Base-by-base conservation (phyloP, 2,113 vertebrate species). In the Rhinopithecus roxellana region DNA sequence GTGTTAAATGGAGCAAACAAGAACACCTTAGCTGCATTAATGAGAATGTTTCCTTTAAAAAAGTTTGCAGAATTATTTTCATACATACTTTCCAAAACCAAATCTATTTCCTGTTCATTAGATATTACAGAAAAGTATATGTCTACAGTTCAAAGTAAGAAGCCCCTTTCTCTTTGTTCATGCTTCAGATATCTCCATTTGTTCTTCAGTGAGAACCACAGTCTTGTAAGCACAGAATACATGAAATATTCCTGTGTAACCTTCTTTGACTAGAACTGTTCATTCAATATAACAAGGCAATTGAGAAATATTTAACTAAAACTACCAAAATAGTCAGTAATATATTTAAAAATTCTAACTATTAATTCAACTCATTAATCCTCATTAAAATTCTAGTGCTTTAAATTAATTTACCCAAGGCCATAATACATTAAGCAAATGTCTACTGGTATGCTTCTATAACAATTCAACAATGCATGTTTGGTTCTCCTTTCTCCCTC, bases 351-450 rank as follows among this genome's bases (percentile, higher is more conserved):
- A 98, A 67, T 92, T 64, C 12, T 97, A 70, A 95, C 95, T 83
- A 97, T 97, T 96, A 97, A 97, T 98, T 97, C 90, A 97, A 93
- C 11, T 95, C 94, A 96, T 93, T 97, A 96, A 97, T 96, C 64
- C 78, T 87, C 95, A 97, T 40, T 72, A 98, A 97, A 98, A 97
- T 97, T 92, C 52, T 98, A 98, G 96, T 97, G 77, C 78, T 98
- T 98, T 96, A 94, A 98, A 95, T 97, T 97, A 96, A 93, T 52
- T 98, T 96, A 85, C 79, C 96, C 69, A 94, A 45, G 94, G 81
- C 96, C 74, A 18, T 75, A 83, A 61, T 79, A 40, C 25, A 88
- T 90, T 93, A 94, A 91, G 23, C 57, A 97, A 95, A 93, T 77
- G 18, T 90, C 69, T 84, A 78, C 40, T 50, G 5, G 8, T 50